Conservation (phyloP, 2,113 vertebrate species). For the Chrysemys picta region DNA sequence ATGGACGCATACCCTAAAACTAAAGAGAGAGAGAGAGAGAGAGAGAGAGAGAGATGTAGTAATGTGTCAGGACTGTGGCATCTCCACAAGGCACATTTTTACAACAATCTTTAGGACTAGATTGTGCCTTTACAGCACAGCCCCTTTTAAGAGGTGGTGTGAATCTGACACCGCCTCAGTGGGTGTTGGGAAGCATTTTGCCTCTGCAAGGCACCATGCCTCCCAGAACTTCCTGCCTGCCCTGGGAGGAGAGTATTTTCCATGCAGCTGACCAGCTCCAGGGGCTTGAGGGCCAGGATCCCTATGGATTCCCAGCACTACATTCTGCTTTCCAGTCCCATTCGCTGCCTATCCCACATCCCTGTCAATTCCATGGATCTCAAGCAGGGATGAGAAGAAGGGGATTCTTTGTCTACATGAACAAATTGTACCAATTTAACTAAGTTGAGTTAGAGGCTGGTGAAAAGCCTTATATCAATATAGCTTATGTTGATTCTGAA, state of each 20-base stretch:
- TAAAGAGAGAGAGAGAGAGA: not conserved
- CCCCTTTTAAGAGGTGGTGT: not conserved
- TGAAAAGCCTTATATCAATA: not conserved
- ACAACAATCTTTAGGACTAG: not conserved
- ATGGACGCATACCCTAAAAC: not conserved
- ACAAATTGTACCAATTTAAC: not conserved
- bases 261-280: not conserved
- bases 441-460: too few species aligned
- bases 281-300: not conserved
- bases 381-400: not conserved
- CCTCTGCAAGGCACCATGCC: not conserved
- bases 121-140: not conserved
- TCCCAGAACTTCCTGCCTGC: not conserved
- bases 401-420: not conserved
- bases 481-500: not conserved
- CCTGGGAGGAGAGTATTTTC: not conserved
- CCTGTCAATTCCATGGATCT: accelerated
- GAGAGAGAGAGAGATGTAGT: not conserved
- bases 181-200: not conserved
- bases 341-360: not conserved
- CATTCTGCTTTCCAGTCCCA: not conserved
- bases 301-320: not conserved
- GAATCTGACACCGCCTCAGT: not conserved
- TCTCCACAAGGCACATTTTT: not conserved
- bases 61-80: not conserved